Conservation (phyloP, 2,113 vertebrate species). For the Merops nubicus region DNA sequence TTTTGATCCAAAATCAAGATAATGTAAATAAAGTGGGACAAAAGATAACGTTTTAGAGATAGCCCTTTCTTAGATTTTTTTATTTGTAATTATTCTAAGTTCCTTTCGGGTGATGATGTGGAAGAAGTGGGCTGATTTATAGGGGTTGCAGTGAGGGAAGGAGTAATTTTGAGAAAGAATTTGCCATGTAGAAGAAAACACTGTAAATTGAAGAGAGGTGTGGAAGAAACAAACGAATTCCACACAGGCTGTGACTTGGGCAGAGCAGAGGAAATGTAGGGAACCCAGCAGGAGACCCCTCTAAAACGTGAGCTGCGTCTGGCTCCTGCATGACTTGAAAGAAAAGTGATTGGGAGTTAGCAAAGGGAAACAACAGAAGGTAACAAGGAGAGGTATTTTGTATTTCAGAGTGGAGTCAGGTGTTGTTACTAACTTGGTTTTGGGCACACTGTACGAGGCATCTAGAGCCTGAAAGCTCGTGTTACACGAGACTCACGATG, state of each 20-base stretch:
- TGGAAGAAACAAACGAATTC: background rate
- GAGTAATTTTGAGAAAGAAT: background rate
- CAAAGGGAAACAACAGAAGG: background rate
- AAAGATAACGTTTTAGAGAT: background rate
- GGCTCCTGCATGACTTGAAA: background rate
- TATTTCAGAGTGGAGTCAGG: background rate
- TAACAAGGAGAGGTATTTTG: background rate
- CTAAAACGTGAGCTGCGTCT: background rate
- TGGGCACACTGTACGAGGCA: background rate
- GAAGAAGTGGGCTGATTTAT: background rate
- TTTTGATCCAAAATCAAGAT: background rate
- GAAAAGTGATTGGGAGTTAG: background rate
- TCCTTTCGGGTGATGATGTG: background rate
- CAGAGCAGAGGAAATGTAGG: background rate
- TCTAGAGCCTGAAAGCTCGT: background rate
- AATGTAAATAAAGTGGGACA: background rate
- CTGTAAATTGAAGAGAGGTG: background rate
- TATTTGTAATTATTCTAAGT: background rate
- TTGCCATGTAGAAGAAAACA: background rate
- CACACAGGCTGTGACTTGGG: background rate
- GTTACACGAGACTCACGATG: no score
- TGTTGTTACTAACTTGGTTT: background rate
- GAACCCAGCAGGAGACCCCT: background rate
- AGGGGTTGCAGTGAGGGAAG: background rate
- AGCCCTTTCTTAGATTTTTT: background rate